Conservation (phyloP, 1,140 invertebrate genomes). For the Lineus longissimus region DNA sequence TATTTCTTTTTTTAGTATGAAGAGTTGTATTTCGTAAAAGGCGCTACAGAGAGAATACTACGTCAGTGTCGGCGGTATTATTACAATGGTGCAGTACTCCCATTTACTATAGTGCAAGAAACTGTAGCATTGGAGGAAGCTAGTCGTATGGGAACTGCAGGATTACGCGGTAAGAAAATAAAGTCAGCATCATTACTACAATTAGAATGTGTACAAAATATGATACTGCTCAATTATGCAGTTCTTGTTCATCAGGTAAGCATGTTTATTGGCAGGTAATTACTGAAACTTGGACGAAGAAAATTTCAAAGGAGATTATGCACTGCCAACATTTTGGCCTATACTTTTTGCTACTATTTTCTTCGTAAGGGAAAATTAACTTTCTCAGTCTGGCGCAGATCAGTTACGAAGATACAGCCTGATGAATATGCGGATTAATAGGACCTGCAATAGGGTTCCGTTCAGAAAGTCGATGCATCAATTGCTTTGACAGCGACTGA, state of each 20-base stretch:
- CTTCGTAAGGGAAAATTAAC: no score
- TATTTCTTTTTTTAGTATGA: conserved; percentile 46
- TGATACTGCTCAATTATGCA: not conserved
- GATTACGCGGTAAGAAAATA: conserved; percentile 61
- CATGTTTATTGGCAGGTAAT: not conserved
- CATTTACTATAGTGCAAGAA: conserved; percentile 75
- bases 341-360: no score
- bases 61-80: conserved; percentile 77
- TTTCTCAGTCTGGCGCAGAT: no score
- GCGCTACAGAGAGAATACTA: conserved; percentile 86
- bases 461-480: no score
- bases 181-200: no score
- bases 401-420: no score
- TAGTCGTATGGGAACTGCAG: conserved; percentile 52
- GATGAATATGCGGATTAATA: no score
- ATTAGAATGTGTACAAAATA: not conserved
- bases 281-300: no score
- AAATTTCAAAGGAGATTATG: no score
- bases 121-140: conserved; percentile 70
- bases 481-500: no score
- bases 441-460: no score
- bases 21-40: conserved; percentile 90
- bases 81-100: conserved; percentile 63
- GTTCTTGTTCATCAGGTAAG: not conserved
- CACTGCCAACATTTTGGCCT: no score